Evolutionary conservation across 2,888 invertebrate species (phyloP).

Genomic region (Notocelia uddmanniana): DNA sequence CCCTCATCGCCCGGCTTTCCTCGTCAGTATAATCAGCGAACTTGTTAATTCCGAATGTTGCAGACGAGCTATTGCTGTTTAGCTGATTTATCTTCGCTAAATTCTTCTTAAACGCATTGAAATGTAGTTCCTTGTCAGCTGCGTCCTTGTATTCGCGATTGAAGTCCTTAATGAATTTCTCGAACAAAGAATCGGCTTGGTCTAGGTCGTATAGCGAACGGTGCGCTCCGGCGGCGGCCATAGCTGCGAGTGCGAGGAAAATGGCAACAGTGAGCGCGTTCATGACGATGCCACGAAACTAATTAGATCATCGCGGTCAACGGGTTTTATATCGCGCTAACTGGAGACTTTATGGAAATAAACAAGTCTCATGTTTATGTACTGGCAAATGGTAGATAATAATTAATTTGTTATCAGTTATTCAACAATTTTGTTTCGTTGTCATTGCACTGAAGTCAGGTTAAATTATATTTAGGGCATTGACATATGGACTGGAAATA

Average conservation of each 20-base stretch:
- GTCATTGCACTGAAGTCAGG: background rate
- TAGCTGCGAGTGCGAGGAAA: conserved; percentile 26
- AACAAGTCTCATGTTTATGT: background rate
- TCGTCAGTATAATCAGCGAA: conserved; percentile 49
- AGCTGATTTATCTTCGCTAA: conserved; percentile 18
- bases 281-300: conserved; percentile 20
- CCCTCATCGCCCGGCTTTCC: conserved; percentile 47
- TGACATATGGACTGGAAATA: too few species aligned
- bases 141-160: conserved; percentile 39
- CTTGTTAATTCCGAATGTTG: conserved; percentile 49
- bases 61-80: conserved; percentile 23
- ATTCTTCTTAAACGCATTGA: conserved; percentile 35
- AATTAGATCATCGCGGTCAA: background rate
- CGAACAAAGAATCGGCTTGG: conserved; percentile 30
- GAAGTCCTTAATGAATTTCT: conserved; percentile 25
- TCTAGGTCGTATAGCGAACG: conserved; percentile 19
- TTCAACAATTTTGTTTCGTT: background rate
- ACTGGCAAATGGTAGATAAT: background rate
- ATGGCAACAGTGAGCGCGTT: conserved; percentile 22
- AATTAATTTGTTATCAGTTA: background rate
- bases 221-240: conserved; percentile 20
- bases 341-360: conserved; percentile 17
- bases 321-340: conserved; percentile 15
- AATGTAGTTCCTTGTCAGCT: conserved; percentile 34
- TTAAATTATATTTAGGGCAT: too few species aligned